Percentiles rank a stretch among this genome's conserved stretches.
phyloP scores from a whole-genome alignment of 2,888 invertebrate genomes.

The Leucania comma region DNA sequence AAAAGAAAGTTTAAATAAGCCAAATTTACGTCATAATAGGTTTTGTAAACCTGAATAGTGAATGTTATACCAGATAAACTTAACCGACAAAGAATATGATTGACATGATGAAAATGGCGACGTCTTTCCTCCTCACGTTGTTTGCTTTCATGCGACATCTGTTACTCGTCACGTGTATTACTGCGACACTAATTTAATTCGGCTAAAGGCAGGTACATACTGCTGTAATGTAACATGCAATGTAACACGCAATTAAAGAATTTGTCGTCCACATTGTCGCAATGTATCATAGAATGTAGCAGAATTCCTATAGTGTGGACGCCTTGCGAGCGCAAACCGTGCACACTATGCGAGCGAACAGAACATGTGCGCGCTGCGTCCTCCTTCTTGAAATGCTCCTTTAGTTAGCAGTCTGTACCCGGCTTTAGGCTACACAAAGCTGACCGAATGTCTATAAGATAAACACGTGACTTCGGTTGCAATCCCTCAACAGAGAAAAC shows the following conservation, averaged over 20 bases:
- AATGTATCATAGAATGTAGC: no score
- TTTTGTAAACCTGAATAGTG: neutral
- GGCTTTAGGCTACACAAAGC: constrained; percentile 12
- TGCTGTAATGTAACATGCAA: no score
- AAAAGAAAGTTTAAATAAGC: no score
- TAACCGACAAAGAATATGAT: neutral
- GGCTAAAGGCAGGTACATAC: neutral
- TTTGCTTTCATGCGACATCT: constrained; percentile 15
- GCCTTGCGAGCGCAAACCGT: no score
- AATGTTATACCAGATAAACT: neutral
- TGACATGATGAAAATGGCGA: neutral
- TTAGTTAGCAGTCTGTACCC: no score
- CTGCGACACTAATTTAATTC: constrained; percentile 15
- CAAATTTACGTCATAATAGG: neutral
- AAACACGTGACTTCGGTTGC: constrained; percentile 30
- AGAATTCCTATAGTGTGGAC: no score
- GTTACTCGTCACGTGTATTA: constrained; percentile 32
- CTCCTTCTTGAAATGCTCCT: no score
- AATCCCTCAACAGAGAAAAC: constrained; percentile 15
- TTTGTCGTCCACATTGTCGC: no score
- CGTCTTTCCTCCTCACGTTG: neutral
- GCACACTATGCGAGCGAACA: no score
- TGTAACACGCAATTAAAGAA: no score
- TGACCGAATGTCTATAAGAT: neutral
- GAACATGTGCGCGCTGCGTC: no score